Conservation (phyloP, 2,888 invertebrate genomes). For the Calliphora vomitoria region DNA sequence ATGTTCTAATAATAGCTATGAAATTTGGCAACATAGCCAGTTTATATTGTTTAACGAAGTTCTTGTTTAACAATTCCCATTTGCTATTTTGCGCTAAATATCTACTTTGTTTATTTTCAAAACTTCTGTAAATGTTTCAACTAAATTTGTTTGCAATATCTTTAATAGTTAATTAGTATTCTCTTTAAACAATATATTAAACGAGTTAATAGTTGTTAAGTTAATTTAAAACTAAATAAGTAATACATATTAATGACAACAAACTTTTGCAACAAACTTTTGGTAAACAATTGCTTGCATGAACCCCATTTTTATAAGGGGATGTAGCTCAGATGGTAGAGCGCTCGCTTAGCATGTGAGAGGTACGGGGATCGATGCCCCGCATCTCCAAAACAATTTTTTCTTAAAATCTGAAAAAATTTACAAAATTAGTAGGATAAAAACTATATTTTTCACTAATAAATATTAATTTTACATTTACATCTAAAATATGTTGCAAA, state of each 20-base stretch:
- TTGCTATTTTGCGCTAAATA: not conserved
- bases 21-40: no score
- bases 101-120: not conserved
- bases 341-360: conserved; percentile 84
- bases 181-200: not conserved
- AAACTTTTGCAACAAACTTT: not conserved
- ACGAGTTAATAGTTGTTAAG: not conserved
- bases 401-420: not conserved
- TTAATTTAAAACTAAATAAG: not conserved
- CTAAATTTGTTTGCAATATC: not conserved
- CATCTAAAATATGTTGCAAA: no score
- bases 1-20: no score
- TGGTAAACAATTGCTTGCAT: no score
- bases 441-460: no score
- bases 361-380: conserved; percentile 84
- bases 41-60: no score
- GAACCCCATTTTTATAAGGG: conserved; percentile 73
- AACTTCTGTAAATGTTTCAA: not conserved
- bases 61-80: no score
- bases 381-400: conserved; percentile 80
- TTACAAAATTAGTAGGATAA: no score
- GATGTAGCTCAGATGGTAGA: conserved; percentile 84
- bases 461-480: no score
- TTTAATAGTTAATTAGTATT: not conserved
- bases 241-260: not conserved